Evolutionary conservation across 2,113 vertebrate species (phyloP).

Genomic region (Rissa tridactyla): DNA sequence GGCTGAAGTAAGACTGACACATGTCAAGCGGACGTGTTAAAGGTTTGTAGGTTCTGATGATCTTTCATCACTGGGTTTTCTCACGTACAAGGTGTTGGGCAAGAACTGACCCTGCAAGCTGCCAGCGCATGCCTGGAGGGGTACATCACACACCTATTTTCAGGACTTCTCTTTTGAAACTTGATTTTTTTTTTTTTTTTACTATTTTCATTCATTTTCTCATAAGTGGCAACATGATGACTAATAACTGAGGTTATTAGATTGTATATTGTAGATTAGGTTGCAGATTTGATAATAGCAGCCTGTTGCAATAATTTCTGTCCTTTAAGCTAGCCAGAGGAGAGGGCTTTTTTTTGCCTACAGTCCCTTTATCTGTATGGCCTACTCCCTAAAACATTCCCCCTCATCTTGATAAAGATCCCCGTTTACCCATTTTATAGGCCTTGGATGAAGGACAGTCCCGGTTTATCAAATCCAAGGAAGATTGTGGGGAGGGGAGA

Average conservation of each 20-base stretch:
- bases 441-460: neutral
- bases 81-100: neutral
- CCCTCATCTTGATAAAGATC: neutral
- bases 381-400: neutral
- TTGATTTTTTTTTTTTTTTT: neutral
- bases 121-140: neutral
- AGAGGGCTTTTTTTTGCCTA: neutral
- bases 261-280: too few relatives aligned
- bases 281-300: neutral
- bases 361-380: neutral
- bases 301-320: neutral
- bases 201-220: neutral
- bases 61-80: neutral
- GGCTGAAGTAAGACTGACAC: neutral
- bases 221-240: neutral
- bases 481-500: neutral
- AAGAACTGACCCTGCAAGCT: neutral
- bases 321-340: neutral
- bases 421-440: neutral
- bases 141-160: neutral
- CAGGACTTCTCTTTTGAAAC: neutral
- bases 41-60: neutral
- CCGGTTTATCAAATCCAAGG: fast-evolving
- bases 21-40: neutral
- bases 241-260: too few relatives aligned